Evolutionary conservation across 2,888 invertebrate species (phyloP).

Genomic region (Hirtodrosophila confusa): DNA sequence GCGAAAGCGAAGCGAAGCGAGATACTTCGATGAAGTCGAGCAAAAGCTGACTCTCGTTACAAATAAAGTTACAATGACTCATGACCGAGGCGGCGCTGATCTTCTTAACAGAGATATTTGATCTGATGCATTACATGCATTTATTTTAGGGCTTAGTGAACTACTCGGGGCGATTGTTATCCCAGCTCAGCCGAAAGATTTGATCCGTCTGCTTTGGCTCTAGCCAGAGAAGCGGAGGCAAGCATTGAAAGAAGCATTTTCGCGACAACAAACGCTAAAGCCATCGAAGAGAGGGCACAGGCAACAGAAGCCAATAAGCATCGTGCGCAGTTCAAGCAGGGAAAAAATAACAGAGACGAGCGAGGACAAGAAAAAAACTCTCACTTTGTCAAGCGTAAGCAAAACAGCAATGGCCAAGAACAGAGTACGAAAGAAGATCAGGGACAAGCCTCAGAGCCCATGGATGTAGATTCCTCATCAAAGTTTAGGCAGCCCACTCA

Average conservation of each 20-base stretch:
- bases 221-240: constrained; percentile 1
- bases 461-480: neutral
- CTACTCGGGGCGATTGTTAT: constrained; percentile 8
- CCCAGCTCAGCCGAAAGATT: constrained; percentile 4
- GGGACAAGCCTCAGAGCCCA: neutral
- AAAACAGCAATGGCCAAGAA: neutral
- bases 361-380: neutral
- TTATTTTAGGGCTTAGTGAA: constrained; percentile 7
- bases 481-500: neutral
- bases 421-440: neutral
- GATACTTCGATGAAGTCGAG: neutral
- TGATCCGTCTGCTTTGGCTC: neutral
- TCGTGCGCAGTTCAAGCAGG: neutral
- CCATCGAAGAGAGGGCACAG: neutral
- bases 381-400: neutral
- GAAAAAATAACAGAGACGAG: neutral
- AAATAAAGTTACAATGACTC: constrained; percentile 13
- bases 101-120: constrained; percentile 8
- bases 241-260: constrained; percentile 5
- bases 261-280: neutral
- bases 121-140: constrained; percentile 13
- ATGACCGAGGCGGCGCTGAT: constrained; percentile 7
- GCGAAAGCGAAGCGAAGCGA: too few relatives aligned
- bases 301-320: neutral
- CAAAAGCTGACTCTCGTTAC: constrained; percentile 15